These are phyloP conservation scores for Petromus typicus DNA, from an alignment of 2,113 vertebrate genomes.

Conservation along the genomic window DNA sequence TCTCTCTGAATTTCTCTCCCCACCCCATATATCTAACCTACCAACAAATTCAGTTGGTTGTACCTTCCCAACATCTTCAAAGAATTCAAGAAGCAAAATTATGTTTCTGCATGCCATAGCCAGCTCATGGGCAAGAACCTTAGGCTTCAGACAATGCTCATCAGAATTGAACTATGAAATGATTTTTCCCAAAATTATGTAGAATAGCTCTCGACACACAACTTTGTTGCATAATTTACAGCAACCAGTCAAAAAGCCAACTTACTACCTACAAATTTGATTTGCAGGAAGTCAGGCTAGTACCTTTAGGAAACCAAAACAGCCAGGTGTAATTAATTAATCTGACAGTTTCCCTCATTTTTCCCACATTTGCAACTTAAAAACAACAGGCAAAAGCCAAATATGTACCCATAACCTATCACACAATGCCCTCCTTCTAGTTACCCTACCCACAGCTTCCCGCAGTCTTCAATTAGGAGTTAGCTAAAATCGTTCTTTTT, in stretches of 20 bases:
- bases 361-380: background rate
- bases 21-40: background rate
- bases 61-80: slow-evolving; percentile 24
- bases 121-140: no score
- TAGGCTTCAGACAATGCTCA: no score
- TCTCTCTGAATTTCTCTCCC: background rate
- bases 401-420: background rate
- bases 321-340: background rate
- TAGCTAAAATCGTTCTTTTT: slow-evolving; percentile 11
- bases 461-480: background rate
- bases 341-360: background rate
- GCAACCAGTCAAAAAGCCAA: background rate
- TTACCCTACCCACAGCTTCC: background rate
- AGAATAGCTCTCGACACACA: background rate
- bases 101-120: no score
- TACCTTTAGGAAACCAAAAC: no score
- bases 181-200: no score
- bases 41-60: background rate
- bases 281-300: no score
- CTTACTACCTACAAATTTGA: no score
- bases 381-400: background rate
- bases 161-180: no score
- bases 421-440: background rate
- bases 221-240: background rate
- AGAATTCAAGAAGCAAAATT: background rate